Base-by-base conservation (phyloP, 2,113 vertebrate genomes). In the Hippocampus comes region DNA sequence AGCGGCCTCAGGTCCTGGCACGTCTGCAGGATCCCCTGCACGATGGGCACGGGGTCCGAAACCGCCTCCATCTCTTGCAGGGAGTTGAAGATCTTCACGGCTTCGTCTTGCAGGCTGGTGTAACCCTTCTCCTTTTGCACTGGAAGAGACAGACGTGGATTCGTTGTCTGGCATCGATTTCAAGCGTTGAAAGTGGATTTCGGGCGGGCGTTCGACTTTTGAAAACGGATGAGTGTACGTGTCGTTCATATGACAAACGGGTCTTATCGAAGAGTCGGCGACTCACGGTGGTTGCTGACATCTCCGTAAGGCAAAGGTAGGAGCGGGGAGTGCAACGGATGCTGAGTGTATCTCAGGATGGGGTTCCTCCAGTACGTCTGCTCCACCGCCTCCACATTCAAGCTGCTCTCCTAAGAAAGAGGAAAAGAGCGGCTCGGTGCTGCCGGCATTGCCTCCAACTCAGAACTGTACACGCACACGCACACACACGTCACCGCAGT, bases 11-110 rank as follows among this genome's bases (percentile, higher is more conserved):
- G 85, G 87, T 97, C 95, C 20, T 97, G 96, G 89, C 96, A 97
- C 75, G 95, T 97, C 89, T 97, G 96, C 73, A 97, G 90, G 85
- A 96, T 95, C 80, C 95, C 95, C 85, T 97, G 96, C 87, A 96
- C 95, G 80, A 96, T 97, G 67, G 95, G 94, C 72, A 97, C 93
- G 0, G 95, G 94, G 82, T 97, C 95, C 0, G 94, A 93, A 71
- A 96, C 94, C 0, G 94, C 93, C 89, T 97, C 95, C 9, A 97
- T 95, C 81, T 96, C 95, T 87, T 97, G 96, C 77, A 97, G 94
- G 0, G 95, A 96, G 90, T 96, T 95, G 78, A 97, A 97, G 78
- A 97, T 95, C 93, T 95, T 95, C 87, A 97, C 93, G 0, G 96
- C 96, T 90, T 97, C 96, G 11, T 97, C 95, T 90, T 96, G 95